These are phyloP conservation scores for Manduca sexta DNA, from an alignment of 1,140 invertebrate species.

Conservation along the genomic window DNA sequence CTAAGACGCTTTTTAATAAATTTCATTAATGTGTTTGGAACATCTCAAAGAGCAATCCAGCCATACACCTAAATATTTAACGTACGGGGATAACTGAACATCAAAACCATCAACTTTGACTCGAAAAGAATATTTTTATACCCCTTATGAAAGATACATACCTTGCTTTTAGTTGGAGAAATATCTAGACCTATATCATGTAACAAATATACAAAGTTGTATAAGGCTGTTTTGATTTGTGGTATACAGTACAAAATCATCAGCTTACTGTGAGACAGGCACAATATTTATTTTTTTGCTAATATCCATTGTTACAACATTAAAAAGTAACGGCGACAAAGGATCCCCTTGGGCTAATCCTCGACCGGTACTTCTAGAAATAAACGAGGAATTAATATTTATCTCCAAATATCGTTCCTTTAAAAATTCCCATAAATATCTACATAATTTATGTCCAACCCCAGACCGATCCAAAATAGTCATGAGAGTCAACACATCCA, in stretches of 20 bases:
- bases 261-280: too few species aligned
- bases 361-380: neutral
- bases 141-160: conserved; percentile 1
- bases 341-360: neutral
- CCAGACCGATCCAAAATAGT: conserved; percentile 5
- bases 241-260: too few species aligned
- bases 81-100: too few species aligned
- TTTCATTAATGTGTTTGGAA: conserved; percentile 14
- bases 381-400: neutral
- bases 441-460: conserved; percentile 5
- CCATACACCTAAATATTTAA: too few species aligned
- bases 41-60: conserved; percentile 15
- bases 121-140: too few species aligned
- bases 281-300: too few species aligned
- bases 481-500: neutral
- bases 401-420: neutral
- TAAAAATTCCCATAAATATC: conserved; percentile 9
- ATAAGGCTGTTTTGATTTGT: neutral
- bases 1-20: conserved; percentile 2
- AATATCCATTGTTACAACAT: too few species aligned
- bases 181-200: conserved; percentile 11
- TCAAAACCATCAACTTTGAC: too few species aligned
- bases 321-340: too few species aligned
- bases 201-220: neutral
- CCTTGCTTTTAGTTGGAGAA: conserved; percentile 16